Evolutionary conservation across 2,797 vertebrate genomes (phyloP).

Genomic region (Mallotus villosus): DNA sequence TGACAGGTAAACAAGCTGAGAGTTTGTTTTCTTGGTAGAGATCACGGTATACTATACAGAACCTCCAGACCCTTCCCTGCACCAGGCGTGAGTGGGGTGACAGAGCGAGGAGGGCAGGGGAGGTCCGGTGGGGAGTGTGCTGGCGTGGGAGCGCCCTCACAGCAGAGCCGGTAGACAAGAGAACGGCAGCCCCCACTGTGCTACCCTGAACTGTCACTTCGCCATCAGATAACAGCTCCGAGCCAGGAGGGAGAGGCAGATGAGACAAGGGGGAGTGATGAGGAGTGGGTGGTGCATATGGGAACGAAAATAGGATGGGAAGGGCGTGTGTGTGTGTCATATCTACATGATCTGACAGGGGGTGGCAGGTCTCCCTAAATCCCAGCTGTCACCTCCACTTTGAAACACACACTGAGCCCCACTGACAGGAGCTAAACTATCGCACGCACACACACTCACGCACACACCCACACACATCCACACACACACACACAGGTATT

Average conservation of each 20-base stretch:
- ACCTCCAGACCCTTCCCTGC: too few species aligned
- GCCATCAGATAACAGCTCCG: constrained; percentile 40
- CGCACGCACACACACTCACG: constrained; percentile 15
- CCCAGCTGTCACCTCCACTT: constrained; percentile 40
- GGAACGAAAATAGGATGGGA: not conserved
- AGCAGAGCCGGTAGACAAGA: too few species aligned
- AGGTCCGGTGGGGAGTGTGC: too few species aligned
- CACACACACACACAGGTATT: constrained; percentile 2
- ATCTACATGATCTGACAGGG: constrained; percentile 41
- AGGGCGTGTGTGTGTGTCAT: constrained; percentile 24
- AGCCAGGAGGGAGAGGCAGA: constrained; percentile 9
- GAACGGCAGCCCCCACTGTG: constrained; percentile 17
- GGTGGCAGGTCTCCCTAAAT: constrained; percentile 37
- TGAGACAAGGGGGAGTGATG: constrained; percentile 19
- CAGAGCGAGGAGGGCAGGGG: too few species aligned
- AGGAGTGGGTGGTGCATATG: too few species aligned
- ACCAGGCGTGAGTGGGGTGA: too few species aligned
- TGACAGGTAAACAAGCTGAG: too few species aligned
- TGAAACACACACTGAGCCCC: constrained; percentile 33
- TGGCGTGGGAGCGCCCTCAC: too few species aligned
- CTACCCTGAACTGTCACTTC: constrained; percentile 42
- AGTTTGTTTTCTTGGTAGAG: too few species aligned
- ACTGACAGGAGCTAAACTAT: constrained; percentile 20
- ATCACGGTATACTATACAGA: too few species aligned
- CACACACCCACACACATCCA: not conserved